Evolutionary conservation across 2,888 invertebrate species (phyloP).

Genomic region (Dilophus febrilis): DNA sequence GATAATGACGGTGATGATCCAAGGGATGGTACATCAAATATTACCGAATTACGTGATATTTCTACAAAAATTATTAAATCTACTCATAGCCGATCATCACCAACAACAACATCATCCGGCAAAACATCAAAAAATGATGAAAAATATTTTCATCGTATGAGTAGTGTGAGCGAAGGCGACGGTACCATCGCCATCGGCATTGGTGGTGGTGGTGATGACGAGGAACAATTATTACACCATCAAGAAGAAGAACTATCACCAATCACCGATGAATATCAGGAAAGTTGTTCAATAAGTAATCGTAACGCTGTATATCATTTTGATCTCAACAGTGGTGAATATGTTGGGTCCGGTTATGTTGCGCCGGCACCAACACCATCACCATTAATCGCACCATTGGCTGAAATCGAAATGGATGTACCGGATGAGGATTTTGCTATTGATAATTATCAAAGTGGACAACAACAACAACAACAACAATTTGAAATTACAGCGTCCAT

Average conservation of each 20-base stretch:
- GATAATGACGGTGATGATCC: too few species aligned
- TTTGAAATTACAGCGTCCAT: constrained; percentile 30
- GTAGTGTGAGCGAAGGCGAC: too few species aligned
- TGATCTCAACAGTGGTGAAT: constrained; percentile 21
- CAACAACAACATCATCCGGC: too few species aligned
- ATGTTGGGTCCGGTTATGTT: constrained; percentile 19
- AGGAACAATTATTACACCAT: constrained; percentile 8
- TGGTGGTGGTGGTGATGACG: not conserved
- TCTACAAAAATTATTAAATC: too few species aligned
- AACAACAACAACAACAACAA: too few species aligned
- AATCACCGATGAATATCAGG: constrained; percentile 28
- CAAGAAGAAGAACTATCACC: constrained; percentile 24
- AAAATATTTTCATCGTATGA: too few species aligned
- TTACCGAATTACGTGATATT: too few species aligned
- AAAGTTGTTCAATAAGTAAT: constrained; percentile 21
- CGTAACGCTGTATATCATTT: constrained; percentile 15
- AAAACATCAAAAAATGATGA: too few species aligned
- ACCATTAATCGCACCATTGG: constrained; percentile 43
- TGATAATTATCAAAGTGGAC: constrained; percentile 18
- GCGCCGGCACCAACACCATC: constrained; percentile 27
- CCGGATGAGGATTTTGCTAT: constrained; percentile 47
- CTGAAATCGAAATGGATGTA: constrained; percentile 50
- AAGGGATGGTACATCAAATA: too few species aligned
- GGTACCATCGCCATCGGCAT: not conserved
- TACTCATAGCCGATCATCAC: too few species aligned